phyloP scores from a whole-genome alignment of 2,113 vertebrate species.

The Pomatorhinus ruficollis region DNA sequence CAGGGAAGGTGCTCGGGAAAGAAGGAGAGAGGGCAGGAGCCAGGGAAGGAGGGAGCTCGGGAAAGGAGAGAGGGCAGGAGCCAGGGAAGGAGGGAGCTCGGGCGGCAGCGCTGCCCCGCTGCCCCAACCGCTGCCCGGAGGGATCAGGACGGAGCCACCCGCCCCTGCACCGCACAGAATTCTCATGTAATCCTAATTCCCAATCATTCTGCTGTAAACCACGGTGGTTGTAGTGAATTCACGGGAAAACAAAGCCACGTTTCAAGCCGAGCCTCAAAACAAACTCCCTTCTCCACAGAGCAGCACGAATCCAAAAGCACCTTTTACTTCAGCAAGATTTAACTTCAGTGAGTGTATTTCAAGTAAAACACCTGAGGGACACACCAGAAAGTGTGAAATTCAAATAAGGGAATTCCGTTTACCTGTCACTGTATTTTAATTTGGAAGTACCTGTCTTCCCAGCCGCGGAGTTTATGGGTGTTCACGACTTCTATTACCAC shows the following conservation, averaged over 20 bases:
- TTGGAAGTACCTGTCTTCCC: not conserved
- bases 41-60: accelerated
- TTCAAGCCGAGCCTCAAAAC: not conserved
- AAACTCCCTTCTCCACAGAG: not conserved
- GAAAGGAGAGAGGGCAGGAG: too few relatives aligned
- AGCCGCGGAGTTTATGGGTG: not conserved
- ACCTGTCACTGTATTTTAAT: not conserved
- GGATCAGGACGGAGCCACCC: not conserved
- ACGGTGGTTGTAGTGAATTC: not conserved
- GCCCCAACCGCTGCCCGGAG: not conserved
- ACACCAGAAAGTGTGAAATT: not conserved
- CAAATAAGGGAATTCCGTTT: not conserved
- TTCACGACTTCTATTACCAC: not conserved
- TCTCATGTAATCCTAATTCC: not conserved
- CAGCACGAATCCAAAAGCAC: not conserved
- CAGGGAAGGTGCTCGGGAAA: too few relatives aligned
- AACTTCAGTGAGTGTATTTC: not conserved
- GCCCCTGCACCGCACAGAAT: not conserved
- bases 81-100: too few relatives aligned
- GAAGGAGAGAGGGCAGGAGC: not conserved
- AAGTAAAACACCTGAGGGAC: not conserved
- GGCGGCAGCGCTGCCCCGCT: not conserved
- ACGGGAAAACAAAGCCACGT: not conserved
- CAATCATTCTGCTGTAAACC: not conserved
- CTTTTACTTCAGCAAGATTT: not conserved